These are phyloP conservation scores for Drosophila robusta DNA, from an alignment of 2,888 invertebrate genomes.

Conservation along the genomic window DNA sequence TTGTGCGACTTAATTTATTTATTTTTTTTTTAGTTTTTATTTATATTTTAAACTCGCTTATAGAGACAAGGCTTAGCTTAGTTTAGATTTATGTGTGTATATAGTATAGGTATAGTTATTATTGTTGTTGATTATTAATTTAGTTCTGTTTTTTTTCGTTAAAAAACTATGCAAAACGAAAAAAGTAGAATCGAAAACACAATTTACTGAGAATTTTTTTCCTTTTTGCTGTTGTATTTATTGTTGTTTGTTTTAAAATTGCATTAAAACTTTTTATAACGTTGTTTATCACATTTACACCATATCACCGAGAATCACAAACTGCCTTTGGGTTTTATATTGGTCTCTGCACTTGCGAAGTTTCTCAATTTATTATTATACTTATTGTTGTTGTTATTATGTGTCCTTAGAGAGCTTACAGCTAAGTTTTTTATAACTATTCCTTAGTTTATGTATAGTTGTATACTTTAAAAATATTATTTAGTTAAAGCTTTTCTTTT, in stretches of 20 bases:
- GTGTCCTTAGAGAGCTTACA: constrained; percentile 54
- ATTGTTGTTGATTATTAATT: constrained; percentile 47
- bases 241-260: constrained; percentile 46
- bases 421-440: constrained; percentile 46
- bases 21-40: neutral
- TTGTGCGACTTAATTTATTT: constrained; percentile 68
- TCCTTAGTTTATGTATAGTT: constrained; percentile 59
- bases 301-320: constrained; percentile 81
- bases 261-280: constrained; percentile 70
- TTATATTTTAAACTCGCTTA: constrained; percentile 40
- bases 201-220: constrained; percentile 46
- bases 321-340: constrained; percentile 59
- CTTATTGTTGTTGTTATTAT: constrained; percentile 42
- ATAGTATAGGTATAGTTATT: constrained; percentile 66
- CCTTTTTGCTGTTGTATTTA: constrained; percentile 24
- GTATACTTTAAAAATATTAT: constrained; percentile 75
- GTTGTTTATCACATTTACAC: constrained; percentile 79
- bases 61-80: constrained; percentile 74
- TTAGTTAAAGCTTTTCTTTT: constrained; percentile 77
- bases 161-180: constrained; percentile 66
- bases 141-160: constrained; percentile 26
- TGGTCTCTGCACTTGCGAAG: constrained; percentile 75
- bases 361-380: constrained; percentile 58
- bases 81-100: constrained; percentile 45
- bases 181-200: constrained; percentile 67